Evolutionary conservation across 2,113 vertebrate genomes (phyloP).

Genomic region (Brienomyrus longianalis): DNA sequence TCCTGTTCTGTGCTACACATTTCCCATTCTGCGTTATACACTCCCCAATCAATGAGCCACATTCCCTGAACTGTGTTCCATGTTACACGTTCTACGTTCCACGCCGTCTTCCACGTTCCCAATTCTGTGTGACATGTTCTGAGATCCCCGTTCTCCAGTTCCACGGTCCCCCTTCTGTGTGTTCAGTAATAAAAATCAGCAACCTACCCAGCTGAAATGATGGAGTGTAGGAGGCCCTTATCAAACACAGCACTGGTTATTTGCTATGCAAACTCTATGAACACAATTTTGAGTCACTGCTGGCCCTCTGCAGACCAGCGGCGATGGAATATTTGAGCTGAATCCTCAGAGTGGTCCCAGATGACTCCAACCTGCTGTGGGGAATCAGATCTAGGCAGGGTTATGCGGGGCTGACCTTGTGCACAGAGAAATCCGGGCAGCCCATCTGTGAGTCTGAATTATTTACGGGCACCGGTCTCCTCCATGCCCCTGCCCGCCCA

Average conservation of each 20-base stretch:
- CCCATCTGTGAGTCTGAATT: background rate
- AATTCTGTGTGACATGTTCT: background rate
- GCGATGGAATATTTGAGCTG: background rate
- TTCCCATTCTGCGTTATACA: background rate
- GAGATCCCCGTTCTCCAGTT: background rate
- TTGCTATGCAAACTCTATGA: background rate
- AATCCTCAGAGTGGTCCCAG: background rate
- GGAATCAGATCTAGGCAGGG: background rate
- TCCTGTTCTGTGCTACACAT: background rate
- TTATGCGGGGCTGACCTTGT: background rate
- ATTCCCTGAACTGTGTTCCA: background rate
- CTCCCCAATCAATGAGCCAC: too few species aligned
- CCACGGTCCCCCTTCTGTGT: background rate
- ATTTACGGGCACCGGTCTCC: background rate
- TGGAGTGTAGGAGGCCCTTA: background rate
- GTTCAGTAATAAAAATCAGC: background rate
- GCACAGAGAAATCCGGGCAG: background rate
- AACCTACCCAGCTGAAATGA: background rate
- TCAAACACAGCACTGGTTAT: background rate
- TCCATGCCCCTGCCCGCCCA: background rate
- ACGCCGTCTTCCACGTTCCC: background rate
- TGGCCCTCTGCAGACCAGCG: background rate
- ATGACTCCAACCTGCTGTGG: background rate
- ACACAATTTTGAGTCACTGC: background rate
- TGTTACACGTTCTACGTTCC: background rate